Percentiles rank a stretch among this genome's conserved stretches.
Evolutionary conservation across 2,888 invertebrate genomes (phyloP).

Genomic region (Nycteola revayana): DNA sequence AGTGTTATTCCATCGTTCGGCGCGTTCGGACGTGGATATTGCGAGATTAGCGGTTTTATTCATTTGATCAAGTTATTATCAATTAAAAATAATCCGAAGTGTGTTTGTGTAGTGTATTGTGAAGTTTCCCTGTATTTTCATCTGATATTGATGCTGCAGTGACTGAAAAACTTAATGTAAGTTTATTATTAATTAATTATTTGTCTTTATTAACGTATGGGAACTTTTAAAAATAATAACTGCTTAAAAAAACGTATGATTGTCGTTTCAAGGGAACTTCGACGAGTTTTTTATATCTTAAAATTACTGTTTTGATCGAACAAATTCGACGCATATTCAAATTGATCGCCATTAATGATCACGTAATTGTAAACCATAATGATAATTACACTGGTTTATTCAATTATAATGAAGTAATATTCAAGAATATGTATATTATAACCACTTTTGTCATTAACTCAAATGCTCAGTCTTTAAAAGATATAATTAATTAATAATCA

Average conservation of each 20-base stretch:
- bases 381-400: too few relatives aligned
- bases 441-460: too few relatives aligned
- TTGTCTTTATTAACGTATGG: background rate
- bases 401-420: too few relatives aligned
- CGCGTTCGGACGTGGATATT: constrained; percentile 38
- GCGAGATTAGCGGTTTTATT: constrained; percentile 21
- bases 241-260: background rate
- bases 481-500: too few relatives aligned
- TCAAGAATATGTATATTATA: too few relatives aligned
- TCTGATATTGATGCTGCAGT: constrained; percentile 22
- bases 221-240: background rate
- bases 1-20: constrained; percentile 60
- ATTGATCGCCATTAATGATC: too few relatives aligned
- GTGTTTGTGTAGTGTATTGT: constrained; percentile 42
- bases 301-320: too few relatives aligned
- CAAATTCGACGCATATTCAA: too few relatives aligned
- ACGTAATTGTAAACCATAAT: too few relatives aligned
- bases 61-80: constrained; percentile 22
- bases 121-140: constrained; percentile 27
- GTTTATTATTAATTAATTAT: constrained; percentile 12
- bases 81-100: constrained; percentile 20
- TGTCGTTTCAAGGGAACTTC: background rate
- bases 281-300: too few relatives aligned
- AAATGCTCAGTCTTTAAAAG: too few relatives aligned
- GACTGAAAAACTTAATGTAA: constrained; percentile 15